Percentiles rank a stretch among this genome's conserved stretches.
phyloP scores from a whole-genome alignment of 2,113 vertebrate species.

The Colaptes auratus region DNA sequence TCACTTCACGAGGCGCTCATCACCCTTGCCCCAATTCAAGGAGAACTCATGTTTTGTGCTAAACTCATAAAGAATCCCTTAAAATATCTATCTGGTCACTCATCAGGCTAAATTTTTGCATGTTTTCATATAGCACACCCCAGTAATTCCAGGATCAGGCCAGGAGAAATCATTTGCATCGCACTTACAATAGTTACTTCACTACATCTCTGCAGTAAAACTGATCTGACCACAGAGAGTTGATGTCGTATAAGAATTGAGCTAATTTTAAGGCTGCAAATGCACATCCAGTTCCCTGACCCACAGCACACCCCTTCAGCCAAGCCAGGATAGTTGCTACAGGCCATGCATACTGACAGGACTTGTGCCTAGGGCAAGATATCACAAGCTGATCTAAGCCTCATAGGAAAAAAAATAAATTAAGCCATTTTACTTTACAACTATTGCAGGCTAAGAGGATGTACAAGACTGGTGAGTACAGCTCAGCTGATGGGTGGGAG shows the following conservation, averaged over 20 bases:
- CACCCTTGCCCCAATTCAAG: background rate
- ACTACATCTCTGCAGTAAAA: fast-evolving
- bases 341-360: background rate
- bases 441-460: background rate
- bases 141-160: constrained; percentile 5
- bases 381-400: background rate
- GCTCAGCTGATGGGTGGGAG: background rate
- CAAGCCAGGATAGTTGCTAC: background rate
- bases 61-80: background rate
- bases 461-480: background rate
- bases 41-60: background rate
- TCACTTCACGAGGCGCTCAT: background rate
- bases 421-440: background rate
- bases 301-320: background rate
- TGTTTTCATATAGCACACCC: background rate
- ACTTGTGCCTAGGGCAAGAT: background rate
- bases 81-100: background rate
- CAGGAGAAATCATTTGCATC: background rate
- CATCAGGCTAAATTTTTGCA: background rate
- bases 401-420: background rate
- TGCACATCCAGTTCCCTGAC: background rate
- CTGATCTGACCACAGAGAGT: background rate
- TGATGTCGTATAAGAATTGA: background rate
- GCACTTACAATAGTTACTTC: background rate
- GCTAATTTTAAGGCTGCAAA: background rate